phyloP scores from a whole-genome alignment of 2,888 invertebrate genomes.

The Saturnia japonica region DNA sequence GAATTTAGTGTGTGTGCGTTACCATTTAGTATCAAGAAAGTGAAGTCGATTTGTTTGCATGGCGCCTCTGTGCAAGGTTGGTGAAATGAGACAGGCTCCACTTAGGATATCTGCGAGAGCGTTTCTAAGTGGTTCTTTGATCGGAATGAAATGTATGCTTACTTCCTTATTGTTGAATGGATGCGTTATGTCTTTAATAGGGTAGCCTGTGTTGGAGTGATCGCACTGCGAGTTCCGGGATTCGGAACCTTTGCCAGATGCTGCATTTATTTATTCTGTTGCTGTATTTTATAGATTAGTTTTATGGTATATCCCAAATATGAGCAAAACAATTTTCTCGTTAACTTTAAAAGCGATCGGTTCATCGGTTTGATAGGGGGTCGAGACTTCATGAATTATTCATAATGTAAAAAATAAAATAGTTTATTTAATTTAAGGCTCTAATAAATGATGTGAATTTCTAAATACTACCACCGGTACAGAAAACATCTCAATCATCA shows the following conservation, averaged over 20 bases:
- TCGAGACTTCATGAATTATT: background rate
- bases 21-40: background rate
- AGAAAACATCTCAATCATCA: no score
- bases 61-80: background rate
- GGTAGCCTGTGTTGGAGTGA: conserved; percentile 2
- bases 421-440: no score
- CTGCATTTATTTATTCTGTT: background rate
- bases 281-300: background rate
- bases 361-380: no score
- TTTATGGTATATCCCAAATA: background rate
- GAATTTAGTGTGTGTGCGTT: no score
- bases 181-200: conserved; percentile 1
- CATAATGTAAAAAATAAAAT: background rate
- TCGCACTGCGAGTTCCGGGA: background rate
- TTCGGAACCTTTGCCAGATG: conserved; percentile 1
- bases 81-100: background rate
- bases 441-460: no score
- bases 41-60: background rate
- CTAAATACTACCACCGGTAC: no score
- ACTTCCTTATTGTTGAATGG: conserved; percentile 10
- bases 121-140: conserved; percentile 9
- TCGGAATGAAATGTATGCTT: conserved; percentile 7
- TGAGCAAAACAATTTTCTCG: background rate
- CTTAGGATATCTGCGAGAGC: conserved; percentile 7
- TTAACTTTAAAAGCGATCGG: background rate